Conservation (phyloP, 64 coral and sea anemone genomes). For the Hydrozoanthus tunicans region DNA sequence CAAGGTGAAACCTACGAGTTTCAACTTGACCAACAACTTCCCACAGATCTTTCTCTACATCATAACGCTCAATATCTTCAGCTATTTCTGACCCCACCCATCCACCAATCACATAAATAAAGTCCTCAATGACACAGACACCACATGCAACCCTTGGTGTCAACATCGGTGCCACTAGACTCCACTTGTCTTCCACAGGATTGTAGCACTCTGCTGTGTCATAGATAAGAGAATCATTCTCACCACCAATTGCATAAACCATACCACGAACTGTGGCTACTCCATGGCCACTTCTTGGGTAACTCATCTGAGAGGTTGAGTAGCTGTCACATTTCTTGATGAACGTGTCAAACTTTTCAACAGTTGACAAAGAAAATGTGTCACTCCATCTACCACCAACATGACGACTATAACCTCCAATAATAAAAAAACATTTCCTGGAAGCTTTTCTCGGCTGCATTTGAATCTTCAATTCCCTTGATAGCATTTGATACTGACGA, state of each 20-base stretch:
- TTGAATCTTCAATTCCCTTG: conserved; percentile 40
- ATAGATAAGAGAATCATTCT: conserved; percentile 95
- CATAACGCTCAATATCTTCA: conserved; percentile 84
- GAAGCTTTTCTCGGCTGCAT: conserved; percentile 77
- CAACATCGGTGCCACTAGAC: conserved; percentile 62
- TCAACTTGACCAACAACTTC: conserved; percentile 73
- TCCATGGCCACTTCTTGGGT: conserved; percentile 75
- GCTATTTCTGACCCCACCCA: conserved; percentile 94
- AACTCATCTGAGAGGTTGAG: conserved; percentile 69
- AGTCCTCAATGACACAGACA: conserved; percentile 87
- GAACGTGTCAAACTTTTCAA: conserved; percentile 93
- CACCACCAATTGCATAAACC: conserved; percentile 94
- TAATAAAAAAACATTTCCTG: conserved; percentile 86
- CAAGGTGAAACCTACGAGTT: conserved; percentile 92
- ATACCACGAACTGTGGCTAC: conserved; percentile 72
- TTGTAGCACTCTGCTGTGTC: conserved; percentile 91
- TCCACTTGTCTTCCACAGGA: conserved; percentile 78
- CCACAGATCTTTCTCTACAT: conserved; percentile 78
- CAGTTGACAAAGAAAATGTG: conserved; percentile 73
- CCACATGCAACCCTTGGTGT: conserved; percentile 82
- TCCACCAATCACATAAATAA: conserved; percentile 90
- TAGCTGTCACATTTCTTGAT: conserved; percentile 79
- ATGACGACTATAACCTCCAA: conserved; percentile 81
- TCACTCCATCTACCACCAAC: conserved; percentile 86
- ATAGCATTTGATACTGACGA: conserved; percentile 73